A percentile compares a stretch with the other conserved stretches of the same genome.
Conservation (phyloP, 2,888 invertebrate genomes). For the Lepetodrilus schrolli region DNA sequence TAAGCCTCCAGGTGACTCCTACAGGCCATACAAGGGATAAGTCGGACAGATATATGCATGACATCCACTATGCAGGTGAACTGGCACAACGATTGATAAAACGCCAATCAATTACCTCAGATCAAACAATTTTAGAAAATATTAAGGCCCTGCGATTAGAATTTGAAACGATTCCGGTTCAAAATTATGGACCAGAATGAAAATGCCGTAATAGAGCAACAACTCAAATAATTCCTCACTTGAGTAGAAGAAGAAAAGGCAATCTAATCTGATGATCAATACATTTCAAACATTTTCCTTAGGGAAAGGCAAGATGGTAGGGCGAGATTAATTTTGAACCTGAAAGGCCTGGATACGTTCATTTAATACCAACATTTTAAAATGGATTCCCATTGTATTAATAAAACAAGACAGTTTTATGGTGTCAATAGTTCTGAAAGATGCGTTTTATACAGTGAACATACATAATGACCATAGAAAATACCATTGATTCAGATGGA, state of each 20-base stretch:
- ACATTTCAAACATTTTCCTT: not conserved
- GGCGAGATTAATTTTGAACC: not conserved
- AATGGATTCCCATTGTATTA: not conserved
- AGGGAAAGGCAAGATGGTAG: not conserved
- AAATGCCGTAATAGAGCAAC: not conserved
- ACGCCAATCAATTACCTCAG: not conserved
- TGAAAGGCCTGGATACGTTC: not conserved
- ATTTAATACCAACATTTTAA: not conserved
- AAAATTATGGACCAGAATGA: not conserved
- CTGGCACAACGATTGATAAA: not conserved
- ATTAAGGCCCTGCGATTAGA: not conserved
- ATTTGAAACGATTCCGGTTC: not conserved
- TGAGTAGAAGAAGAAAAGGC: not conserved
- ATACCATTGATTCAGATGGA: not conserved
- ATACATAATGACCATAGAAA: not conserved
- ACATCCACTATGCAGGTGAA: not conserved
- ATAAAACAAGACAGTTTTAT: not conserved
- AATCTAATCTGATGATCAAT: not conserved
- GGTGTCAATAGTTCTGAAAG: not conserved
- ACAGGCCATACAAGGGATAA: too few species aligned
- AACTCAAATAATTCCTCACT: not conserved
- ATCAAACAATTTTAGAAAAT: not conserved
- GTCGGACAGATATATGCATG: too few species aligned
- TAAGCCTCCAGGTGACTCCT: too few species aligned
- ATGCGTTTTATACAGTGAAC: not conserved